Conservation (phyloP, 2,113 vertebrate species). For the Candoia aspera region DNA sequence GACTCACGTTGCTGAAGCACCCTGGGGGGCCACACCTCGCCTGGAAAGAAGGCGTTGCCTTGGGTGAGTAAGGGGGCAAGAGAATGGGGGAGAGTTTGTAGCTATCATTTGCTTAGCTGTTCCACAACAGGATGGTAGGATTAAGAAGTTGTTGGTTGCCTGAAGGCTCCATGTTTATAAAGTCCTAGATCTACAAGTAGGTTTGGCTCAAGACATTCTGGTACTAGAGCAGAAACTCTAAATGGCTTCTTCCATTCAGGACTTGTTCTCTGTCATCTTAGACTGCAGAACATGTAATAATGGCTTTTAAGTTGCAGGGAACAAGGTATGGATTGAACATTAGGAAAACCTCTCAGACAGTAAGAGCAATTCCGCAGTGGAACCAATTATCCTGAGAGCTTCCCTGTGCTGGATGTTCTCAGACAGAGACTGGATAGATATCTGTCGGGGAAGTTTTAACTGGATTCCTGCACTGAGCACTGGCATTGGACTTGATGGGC, state of each 20-base stretch:
- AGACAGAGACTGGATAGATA: not conserved
- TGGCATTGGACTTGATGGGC: not conserved
- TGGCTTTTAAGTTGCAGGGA: not conserved
- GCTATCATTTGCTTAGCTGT: not conserved
- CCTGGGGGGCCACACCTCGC: conserved; percentile 71
- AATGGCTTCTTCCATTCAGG: not conserved
- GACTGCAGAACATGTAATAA: not conserved
- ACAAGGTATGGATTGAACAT: not conserved
- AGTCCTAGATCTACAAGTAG: not conserved
- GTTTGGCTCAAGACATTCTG: not conserved
- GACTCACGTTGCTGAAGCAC: conserved; percentile 59
- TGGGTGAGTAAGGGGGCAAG: conserved; percentile 53
- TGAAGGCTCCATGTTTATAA: no score
- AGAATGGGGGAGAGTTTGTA: not conserved
- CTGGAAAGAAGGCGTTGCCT: conserved; percentile 68
- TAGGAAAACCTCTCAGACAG: not conserved
- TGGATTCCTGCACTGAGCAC: not conserved
- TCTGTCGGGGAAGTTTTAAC: not conserved
- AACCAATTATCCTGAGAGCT: not conserved
- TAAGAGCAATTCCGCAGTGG: not conserved
- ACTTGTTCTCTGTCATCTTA: not conserved
- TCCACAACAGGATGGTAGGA: not conserved
- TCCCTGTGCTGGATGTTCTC: not conserved
- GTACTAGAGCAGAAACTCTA: not conserved
- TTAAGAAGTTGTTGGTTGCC: not conserved